A percentile compares a stretch with the other conserved stretches of the same genome.
Evolutionary conservation across 2,113 vertebrate species (phyloP).

Genomic region (Xiphophorus maculatus): DNA sequence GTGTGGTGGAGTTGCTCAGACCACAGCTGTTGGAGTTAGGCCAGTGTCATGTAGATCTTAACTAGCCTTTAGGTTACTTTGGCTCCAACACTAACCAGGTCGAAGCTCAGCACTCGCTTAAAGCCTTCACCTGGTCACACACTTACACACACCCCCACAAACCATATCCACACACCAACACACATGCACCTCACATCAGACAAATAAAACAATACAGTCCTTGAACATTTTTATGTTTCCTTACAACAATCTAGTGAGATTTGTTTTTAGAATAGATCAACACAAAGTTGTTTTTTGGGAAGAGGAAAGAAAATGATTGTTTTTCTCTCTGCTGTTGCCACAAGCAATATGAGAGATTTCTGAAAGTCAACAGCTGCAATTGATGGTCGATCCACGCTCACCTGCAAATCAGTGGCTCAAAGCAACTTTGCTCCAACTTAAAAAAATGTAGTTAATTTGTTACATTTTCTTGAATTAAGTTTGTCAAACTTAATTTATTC

Average conservation of each 20-base stretch:
- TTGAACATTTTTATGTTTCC: background rate
- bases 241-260: background rate
- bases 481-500: no score
- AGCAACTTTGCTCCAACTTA: no score
- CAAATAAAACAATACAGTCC: background rate
- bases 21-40: background rate
- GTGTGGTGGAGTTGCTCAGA: slow-evolving; percentile 9
- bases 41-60: slow-evolving; percentile 57
- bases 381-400: background rate
- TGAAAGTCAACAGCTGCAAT: background rate
- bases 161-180: background rate
- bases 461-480: no score
- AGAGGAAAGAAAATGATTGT: background rate
- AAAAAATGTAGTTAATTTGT: no score
- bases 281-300: background rate
- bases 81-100: slow-evolving; percentile 10
- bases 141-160: slow-evolving; percentile 5
- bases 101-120: slow-evolving; percentile 55
- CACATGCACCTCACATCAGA: background rate
- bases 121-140: slow-evolving; percentile 68
- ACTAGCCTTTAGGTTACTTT: slow-evolving; percentile 66
- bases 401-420: background rate
- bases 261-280: background rate
- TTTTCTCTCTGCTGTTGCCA: background rate
- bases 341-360: background rate